These are phyloP conservation scores for Netelia fuscicornis DNA, from an alignment of 2,888 invertebrate species.

Conservation along the genomic window DNA sequence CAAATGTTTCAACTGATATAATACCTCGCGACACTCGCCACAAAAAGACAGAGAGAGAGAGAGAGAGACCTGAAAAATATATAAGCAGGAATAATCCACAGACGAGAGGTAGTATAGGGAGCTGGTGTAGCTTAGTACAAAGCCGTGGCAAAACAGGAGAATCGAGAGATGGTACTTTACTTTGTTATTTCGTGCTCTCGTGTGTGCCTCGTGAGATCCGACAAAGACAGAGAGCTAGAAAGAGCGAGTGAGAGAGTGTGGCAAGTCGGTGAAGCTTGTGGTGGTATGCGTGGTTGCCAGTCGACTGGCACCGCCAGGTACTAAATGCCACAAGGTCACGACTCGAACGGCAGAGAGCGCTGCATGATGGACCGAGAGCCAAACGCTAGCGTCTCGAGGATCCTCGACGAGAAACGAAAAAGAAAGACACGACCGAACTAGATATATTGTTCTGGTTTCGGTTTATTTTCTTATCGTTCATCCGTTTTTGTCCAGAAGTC, in stretches of 20 bases:
- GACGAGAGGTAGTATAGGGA: background rate
- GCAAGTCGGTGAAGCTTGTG: slow-evolving; percentile 38
- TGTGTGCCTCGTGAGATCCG: slow-evolving; percentile 9
- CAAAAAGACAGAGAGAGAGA: slow-evolving; percentile 11
- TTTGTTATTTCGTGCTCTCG: slow-evolving; percentile 56
- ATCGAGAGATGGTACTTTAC: slow-evolving; percentile 54
- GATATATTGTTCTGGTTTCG: no score
- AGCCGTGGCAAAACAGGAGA: slow-evolving; percentile 14
- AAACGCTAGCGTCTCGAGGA: slow-evolving; percentile 18
- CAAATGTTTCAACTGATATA: slow-evolving; percentile 36
- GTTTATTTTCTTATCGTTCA: no score
- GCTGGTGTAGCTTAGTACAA: background rate
- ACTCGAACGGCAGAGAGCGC: slow-evolving; percentile 74
- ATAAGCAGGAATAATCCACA: background rate
- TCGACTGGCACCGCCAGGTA: slow-evolving; percentile 83
- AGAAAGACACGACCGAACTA: background rate
- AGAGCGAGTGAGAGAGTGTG: slow-evolving; percentile 20
- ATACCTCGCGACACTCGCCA: slow-evolving; percentile 1
- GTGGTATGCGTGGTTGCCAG: slow-evolving; percentile 71
- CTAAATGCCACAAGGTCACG: slow-evolving; percentile 84
- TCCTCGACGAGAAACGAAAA: slow-evolving; percentile 18
- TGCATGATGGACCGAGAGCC: slow-evolving; percentile 58
- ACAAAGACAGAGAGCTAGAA: slow-evolving; percentile 3
- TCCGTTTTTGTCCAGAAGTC: no score
- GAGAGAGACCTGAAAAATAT: background rate